Evolutionary conservation across 2,797 vertebrate genomes (phyloP).

Genomic region (Acanthurus leucopareius): DNA sequence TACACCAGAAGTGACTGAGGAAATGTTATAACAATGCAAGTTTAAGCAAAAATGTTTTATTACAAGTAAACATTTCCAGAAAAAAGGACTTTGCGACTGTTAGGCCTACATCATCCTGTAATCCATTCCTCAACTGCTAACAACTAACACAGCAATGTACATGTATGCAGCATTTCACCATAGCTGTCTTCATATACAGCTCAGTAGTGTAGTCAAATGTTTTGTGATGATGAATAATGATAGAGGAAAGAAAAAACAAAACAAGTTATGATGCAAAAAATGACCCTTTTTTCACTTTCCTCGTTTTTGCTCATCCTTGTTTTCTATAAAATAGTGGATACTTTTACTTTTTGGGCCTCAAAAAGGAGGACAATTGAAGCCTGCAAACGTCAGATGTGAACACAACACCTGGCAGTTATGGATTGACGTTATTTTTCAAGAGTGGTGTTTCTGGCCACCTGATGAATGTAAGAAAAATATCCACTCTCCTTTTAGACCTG

Average conservation of each 20-base stretch:
- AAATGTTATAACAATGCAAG: too few species aligned
- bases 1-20: too few species aligned
- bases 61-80: not conserved
- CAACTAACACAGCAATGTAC: not conserved
- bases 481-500: not conserved
- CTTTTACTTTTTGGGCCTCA: not conserved
- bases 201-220: not conserved
- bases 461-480: not conserved
- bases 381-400: too few species aligned
- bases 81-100: not conserved
- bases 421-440: not conserved
- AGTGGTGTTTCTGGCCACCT: not conserved
- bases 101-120: not conserved
- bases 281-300: not conserved
- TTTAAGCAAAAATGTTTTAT: not conserved
- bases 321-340: not conserved
- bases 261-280: not conserved
- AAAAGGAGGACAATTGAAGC: not conserved
- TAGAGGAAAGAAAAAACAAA: not conserved
- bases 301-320: not conserved
- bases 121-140: too few species aligned
- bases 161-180: not conserved
- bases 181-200: not conserved
- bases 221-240: not conserved
- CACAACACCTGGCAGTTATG: not conserved